Evolutionary conservation across 2,797 vertebrate species (phyloP), one percentile per base, ranked within the genome.

Genomic region (Myripristis jacobus): DNA sequence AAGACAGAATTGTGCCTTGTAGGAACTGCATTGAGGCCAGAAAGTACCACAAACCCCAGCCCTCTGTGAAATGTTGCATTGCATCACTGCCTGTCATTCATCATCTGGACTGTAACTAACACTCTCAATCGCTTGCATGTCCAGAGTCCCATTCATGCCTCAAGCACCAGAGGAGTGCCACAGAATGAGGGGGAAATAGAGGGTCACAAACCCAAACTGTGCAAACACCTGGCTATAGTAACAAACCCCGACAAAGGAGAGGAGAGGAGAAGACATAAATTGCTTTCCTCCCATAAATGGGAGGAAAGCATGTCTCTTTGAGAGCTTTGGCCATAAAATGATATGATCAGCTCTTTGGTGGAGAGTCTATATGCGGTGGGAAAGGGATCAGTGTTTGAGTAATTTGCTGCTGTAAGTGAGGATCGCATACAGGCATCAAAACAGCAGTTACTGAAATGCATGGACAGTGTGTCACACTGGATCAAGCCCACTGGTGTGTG

Each of bases 31-130:
- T 74, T 44, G 5, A 43, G 25, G 57, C 67, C 60, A 66, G 60
- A 77, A 55, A 18, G 80, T 77, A 83, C 70, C 84, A 89, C 73
- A 87, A 84, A 80, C 48, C 22, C 69, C 84, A 80, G 66, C 29
- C 24, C 24, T 53, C 69, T 55, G 81, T 12, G 55, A 87, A 87
- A 90, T 78, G 79, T 85, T 79, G 70, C 46, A 22, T 27, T 24
- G 27, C 38, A 25, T 51, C 54, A 51, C 65, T 69, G 73, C 79
- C 50, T 22, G 31, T 36, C 83, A 57, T 83, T 87, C 22, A 31
- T 80, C 53, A 34, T 63, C 71, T 68, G 73, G 81, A 81, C 77
- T 64, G 66, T 75, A 69, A 69, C 70, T 27, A 59, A 63, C 75
- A 21, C 74, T 75, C 80, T 43, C 53, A 67, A 82, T 70, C 56